phyloP scores from a whole-genome alignment of 2,888 invertebrate species.

The Caenorhabditis uteleia region DNA sequence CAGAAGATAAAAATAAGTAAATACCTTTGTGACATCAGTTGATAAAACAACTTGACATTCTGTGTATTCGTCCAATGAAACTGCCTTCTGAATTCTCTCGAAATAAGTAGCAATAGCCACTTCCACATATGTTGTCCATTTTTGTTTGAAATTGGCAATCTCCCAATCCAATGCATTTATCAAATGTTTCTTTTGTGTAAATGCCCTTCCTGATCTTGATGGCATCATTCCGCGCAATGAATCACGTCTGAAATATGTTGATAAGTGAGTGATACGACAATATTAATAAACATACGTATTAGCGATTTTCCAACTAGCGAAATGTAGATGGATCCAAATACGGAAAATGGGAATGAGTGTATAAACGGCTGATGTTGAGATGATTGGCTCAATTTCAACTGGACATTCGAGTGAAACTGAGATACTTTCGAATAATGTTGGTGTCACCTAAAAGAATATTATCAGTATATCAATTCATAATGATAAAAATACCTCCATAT shows the following conservation, averaged over 20 bases:
- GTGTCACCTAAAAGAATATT: slow-evolving; percentile 11
- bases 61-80: slow-evolving; percentile 32
- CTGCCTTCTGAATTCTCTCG: slow-evolving; percentile 24
- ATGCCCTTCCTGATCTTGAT: slow-evolving; percentile 6
- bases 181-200: slow-evolving; percentile 17
- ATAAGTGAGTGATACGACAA: not conserved
- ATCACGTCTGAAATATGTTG: slow-evolving; percentile 23
- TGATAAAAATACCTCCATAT: too few species aligned
- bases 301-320: slow-evolving; percentile 26
- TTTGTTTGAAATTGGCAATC: slow-evolving; percentile 22
- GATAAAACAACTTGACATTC: slow-evolving; percentile 24
- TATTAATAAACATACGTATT: slow-evolving; percentile 12
- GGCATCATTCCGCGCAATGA: slow-evolving; percentile 33
- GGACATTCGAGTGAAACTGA: slow-evolving; percentile 25
- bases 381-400: slow-evolving; percentile 31
- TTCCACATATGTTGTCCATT: slow-evolving; percentile 21
- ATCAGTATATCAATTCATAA: not conserved
- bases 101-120: slow-evolving; percentile 16
- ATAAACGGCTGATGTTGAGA: slow-evolving; percentile 20
- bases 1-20: not conserved
- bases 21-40: slow-evolving; percentile 18
- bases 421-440: slow-evolving; percentile 27
- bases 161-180: slow-evolving; percentile 24
- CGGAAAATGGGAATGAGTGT: slow-evolving; percentile 24
- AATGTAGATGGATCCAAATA: slow-evolving; percentile 30